Evolutionary conservation across 2,797 vertebrate species (phyloP).

Genomic region (Margarornis squamiger): DNA sequence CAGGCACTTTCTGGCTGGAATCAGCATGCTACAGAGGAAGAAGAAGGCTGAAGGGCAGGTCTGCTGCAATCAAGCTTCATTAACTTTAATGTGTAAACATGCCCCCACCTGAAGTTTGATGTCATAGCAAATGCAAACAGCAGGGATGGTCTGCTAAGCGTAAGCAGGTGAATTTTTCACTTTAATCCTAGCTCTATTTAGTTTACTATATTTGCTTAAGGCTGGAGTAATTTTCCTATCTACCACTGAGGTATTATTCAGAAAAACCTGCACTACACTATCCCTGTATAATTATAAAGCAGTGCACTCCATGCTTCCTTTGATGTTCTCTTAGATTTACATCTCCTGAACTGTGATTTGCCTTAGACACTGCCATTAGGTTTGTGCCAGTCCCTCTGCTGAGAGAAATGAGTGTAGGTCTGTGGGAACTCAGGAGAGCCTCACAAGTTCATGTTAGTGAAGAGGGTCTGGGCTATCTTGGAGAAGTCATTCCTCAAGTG

Average conservation of each 20-base stretch:
- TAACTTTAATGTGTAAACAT: neutral
- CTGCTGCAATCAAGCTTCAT: neutral
- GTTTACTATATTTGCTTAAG: conserved; percentile 28
- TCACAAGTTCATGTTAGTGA: neutral
- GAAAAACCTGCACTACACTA: neutral
- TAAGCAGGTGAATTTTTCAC: conserved; percentile 5
- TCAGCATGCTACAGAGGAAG: neutral
- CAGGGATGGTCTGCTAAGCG: neutral
- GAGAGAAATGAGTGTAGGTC: neutral
- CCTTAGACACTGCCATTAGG: neutral
- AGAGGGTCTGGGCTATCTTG: neutral
- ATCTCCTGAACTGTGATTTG: neutral
- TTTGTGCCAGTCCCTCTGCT: neutral
- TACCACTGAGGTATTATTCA: neutral
- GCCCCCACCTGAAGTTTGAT: conserved; percentile 36
- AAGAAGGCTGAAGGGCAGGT: neutral
- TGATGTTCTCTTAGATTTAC: neutral
- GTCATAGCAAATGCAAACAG: conserved; percentile 49
- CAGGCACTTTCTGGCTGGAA: neutral
- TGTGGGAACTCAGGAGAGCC: neutral
- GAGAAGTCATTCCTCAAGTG: neutral
- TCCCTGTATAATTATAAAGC: neutral
- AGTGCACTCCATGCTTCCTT: neutral
- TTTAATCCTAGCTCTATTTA: conserved; percentile 18
- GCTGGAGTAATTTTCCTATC: conserved; percentile 15